phyloP scores from a whole-genome alignment of 2,888 invertebrate species.

The Ophion ventricosus region DNA sequence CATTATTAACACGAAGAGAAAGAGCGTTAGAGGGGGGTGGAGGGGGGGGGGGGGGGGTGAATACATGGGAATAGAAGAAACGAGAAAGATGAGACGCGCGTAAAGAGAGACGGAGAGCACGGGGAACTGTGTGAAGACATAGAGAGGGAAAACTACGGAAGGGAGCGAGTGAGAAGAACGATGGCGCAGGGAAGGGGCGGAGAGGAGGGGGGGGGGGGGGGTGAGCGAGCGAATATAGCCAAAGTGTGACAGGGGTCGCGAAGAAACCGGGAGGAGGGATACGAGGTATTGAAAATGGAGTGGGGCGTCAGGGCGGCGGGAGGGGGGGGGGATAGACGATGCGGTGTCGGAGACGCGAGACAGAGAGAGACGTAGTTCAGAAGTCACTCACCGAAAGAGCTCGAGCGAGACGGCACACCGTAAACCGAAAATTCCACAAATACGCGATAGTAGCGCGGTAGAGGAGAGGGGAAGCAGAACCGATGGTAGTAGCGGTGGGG shows the following conservation, averaged over 20 bases:
- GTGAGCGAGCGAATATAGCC: slow-evolving; percentile 60
- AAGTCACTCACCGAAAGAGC: slow-evolving; percentile 69
- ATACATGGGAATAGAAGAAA: slow-evolving; percentile 56
- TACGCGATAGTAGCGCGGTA: slow-evolving; percentile 50
- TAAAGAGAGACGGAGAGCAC: slow-evolving; percentile 42
- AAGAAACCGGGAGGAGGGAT: slow-evolving; percentile 33
- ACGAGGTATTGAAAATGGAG: slow-evolving; percentile 38
- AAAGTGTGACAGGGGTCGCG: slow-evolving; percentile 63
- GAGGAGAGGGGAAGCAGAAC: not conserved
- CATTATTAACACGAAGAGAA: slow-evolving; percentile 56
- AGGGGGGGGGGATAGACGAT: slow-evolving; percentile 36
- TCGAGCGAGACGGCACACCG: slow-evolving; percentile 63
- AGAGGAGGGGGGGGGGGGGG: slow-evolving; percentile 38
- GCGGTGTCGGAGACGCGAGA: slow-evolving; percentile 54
- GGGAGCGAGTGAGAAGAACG: not conserved
- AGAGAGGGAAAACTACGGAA: slow-evolving; percentile 34
- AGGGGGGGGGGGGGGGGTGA: slow-evolving; percentile 4
- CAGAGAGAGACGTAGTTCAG: slow-evolving; percentile 63
- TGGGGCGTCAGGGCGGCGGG: slow-evolving; percentile 25
- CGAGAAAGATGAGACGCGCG: slow-evolving; percentile 38
- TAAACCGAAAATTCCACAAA: slow-evolving; percentile 69
- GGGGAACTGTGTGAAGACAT: slow-evolving; percentile 39
- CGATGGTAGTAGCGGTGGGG: not conserved
- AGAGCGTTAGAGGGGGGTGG: slow-evolving; percentile 5
- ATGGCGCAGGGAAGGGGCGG: slow-evolving; percentile 52